Base-by-base conservation (phyloP, 2,888 invertebrate genomes). In the Schizotus pectinicornis region DNA sequence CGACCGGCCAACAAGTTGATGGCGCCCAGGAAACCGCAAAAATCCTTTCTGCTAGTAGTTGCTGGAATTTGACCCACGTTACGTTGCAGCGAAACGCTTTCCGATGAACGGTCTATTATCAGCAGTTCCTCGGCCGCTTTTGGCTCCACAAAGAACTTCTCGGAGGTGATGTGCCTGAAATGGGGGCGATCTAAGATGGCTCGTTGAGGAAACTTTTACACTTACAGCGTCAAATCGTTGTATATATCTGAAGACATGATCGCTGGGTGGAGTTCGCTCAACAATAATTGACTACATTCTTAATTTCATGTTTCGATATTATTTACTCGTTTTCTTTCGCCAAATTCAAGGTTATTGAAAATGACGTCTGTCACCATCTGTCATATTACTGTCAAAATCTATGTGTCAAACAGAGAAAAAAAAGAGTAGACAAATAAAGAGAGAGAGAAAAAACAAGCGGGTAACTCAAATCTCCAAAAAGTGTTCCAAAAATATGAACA, bases 21-120 rank as follows among this genome's bases (percentile, higher is more conserved):
- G 31, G 90, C 87, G 13, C 98, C 98, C 12, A 97, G 81, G 61
- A 98, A 87, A 0, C 97, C 97, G 82, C 91, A 95, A 67, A 97
- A 91, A 41, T 86, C 83, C 54, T 85, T 84, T 56, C 85, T 83
- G 12, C 85, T 85, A 8, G 85, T 84, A 43, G 82, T 80, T 32
- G 85, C 82, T 45, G 87, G 86, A 70, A 91, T 84, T 77, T 88
- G 87, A 66, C 84, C 84, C 49, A 82, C 78, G 73, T 84, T 74
- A 63, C 66, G 68, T 57, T 76, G 74, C 38, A 77, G 38, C 9
- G 63, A 62, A 36, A 74, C 62, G 39, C 66, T 63, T 64, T 78
- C 78, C 2, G 79, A 77, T 55, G 91, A 84, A 74, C 96, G 84
- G 77, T 97, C 95, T 70, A 97, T 92, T 49, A 94, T 85, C 68